Evolutionary conservation across 2,888 invertebrate genomes (phyloP).

Genomic region (Gastracanthus pulcherrimus): DNA sequence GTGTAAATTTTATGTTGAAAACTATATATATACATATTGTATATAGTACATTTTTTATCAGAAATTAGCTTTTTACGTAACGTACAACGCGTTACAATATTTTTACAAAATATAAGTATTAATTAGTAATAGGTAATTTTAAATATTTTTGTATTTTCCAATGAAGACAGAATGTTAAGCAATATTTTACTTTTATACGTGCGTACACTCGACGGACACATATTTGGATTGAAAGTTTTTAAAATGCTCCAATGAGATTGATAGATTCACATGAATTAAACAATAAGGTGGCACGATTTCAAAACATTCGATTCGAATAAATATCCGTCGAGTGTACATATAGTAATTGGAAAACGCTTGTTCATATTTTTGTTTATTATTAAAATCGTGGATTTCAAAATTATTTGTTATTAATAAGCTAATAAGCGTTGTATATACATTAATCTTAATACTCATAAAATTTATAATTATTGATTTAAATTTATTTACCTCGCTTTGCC

Average conservation of each 20-base stretch:
- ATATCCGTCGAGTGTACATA: no score
- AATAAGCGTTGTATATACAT: slow-evolving; percentile 40
- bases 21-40: neutral
- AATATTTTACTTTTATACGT: slow-evolving; percentile 19
- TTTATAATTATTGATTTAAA: slow-evolving; percentile 37
- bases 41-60: neutral
- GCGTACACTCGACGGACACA: no score
- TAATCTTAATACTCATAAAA: slow-evolving; percentile 29
- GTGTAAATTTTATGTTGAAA: slow-evolving; percentile 20
- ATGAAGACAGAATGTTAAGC: slow-evolving; percentile 5
- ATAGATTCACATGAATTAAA: no score
- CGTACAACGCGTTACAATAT: neutral
- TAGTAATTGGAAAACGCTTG: slow-evolving; percentile 24
- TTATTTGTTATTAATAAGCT: slow-evolving; percentile 35
- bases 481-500: slow-evolving; percentile 40
- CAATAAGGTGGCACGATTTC: no score
- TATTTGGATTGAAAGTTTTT: no score
- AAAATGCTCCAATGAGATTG: no score
- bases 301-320: no score
- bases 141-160: slow-evolving; percentile 15
- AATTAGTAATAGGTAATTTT: slow-evolving; percentile 42
- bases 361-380: slow-evolving; percentile 12
- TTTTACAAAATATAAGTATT: slow-evolving; percentile 43
- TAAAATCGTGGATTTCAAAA: slow-evolving; percentile 18
- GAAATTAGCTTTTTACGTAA: neutral